phyloP scores from a whole-genome alignment of 2,888 invertebrate genomes.

The Chrysolina americana region DNA sequence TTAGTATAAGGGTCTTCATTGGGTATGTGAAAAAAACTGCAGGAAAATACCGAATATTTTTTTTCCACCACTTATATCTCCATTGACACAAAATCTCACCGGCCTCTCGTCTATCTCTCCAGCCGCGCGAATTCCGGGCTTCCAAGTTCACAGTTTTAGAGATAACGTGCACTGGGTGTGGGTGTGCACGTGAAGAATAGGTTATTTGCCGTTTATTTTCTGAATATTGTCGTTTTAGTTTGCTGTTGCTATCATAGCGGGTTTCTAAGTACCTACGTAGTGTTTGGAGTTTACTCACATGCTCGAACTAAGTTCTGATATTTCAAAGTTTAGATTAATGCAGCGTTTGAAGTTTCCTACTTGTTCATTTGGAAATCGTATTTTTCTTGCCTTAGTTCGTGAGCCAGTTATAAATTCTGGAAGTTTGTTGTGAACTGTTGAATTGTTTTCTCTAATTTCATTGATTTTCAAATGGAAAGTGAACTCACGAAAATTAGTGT shows the following conservation, averaged over 20 bases:
- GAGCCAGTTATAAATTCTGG: neutral
- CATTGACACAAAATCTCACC: neutral
- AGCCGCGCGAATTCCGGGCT: neutral
- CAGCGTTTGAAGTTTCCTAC: neutral
- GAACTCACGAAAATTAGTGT: no score
- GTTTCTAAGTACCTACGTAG: slow-evolving; percentile 22
- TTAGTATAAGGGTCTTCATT: no score
- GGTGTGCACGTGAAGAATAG: slow-evolving; percentile 12
- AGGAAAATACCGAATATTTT: no score
- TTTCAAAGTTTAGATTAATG: slow-evolving; percentile 27
- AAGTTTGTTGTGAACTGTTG: no score
- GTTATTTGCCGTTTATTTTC: slow-evolving; percentile 29
- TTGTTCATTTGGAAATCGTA: neutral
- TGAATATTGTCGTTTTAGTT: slow-evolving; percentile 28
- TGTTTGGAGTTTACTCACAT: slow-evolving; percentile 35
- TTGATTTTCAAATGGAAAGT: no score
- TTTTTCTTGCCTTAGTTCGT: slow-evolving; percentile 6
- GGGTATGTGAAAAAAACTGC: no score
- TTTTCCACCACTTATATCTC: no score
- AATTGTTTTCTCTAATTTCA: no score
- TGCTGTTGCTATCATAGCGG: slow-evolving; percentile 1
- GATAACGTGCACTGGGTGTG: slow-evolving; percentile 25
- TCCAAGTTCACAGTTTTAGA: neutral
- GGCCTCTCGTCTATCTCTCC: neutral
- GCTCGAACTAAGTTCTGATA: slow-evolving; percentile 28